Percentiles rank a stretch among this genome's conserved stretches.
These are phyloP conservation scores for Abramis brama DNA, from an alignment of 2,113 vertebrate species.

Conservation along the genomic window DNA sequence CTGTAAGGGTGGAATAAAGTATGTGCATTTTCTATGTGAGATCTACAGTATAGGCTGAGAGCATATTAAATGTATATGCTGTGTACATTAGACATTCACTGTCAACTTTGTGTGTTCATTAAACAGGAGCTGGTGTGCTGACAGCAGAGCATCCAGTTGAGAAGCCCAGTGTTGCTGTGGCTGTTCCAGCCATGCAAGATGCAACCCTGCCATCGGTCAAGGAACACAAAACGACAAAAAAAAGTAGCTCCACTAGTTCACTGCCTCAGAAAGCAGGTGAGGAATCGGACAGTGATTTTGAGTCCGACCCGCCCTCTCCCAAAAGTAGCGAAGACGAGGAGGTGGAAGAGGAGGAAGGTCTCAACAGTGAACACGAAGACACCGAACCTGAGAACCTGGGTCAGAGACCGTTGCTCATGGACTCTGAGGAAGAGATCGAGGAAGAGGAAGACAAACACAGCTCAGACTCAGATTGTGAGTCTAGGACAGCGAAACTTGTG, in stretches of 20 bases:
- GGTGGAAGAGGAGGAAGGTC: constrained; percentile 87
- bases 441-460: constrained; percentile 90
- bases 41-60: not conserved
- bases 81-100: not conserved
- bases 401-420: constrained; percentile 94
- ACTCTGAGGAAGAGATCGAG: constrained; percentile 91
- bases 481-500: constrained; percentile 67
- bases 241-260: constrained; percentile 47
- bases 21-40: not conserved
- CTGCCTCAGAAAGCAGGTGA: constrained; percentile 69
- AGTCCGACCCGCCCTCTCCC: constrained; percentile 93
- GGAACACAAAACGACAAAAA: constrained; percentile 76
- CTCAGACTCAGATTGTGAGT: constrained; percentile 87
- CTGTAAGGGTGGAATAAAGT: not conserved
- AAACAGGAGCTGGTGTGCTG: constrained; percentile 69
- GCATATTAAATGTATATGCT: not conserved
- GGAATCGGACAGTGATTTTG: constrained; percentile 95
- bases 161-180: constrained; percentile 44
- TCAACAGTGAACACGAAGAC: constrained; percentile 88
- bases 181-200: constrained; percentile 58
- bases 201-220: constrained; percentile 64
- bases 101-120: constrained; percentile 30
- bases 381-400: constrained; percentile 88
- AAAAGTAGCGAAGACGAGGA: constrained; percentile 93
- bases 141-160: constrained; percentile 68